Evolutionary conservation across 2,797 vertebrate genomes (phyloP), one percentile per base, ranked within the genome.

Genomic region (Ctenosaura bakeri): DNA sequence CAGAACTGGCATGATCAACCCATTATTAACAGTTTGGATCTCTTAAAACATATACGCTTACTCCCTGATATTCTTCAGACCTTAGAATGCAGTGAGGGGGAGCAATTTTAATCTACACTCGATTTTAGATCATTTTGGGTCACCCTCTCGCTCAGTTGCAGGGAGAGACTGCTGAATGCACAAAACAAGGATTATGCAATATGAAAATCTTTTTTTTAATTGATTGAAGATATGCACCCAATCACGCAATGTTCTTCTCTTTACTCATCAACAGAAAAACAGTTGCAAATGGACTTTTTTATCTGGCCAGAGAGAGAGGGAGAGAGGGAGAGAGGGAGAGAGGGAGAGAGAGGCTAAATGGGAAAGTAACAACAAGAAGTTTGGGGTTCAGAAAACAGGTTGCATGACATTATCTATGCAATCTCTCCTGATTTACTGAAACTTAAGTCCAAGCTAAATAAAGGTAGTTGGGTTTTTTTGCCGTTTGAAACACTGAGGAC

Each of bases 381-480:
- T 7, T 22, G 13, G 10, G 32, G 13, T 85, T 38, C 10, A 54
- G 38, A 35, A n/a, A 73, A 73, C 6, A 12, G 0, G 32, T 12
- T 1, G 24, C 24, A 10, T 22, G 26, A 79, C 0, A 52, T 18
- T 1, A 50, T 2, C n/a, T 8, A 54, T 4, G 46, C 6, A 29
- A 9, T 16, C 7, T 35, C 26, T 20, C n/a, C 10, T 12, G 3
- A 5, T 26, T 29, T 69, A 13, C 24, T n/a, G 16, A 56, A 71
- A 52, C 32, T 66, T 50, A 0, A 16, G 4, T 26, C n/a, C 50
- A 56, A 42, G 2, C 26, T 12, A n/a, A 7, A 10, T 22, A 10
- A 1, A 56, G 1, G 46, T 20, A n/a, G 6, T 10, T 2, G 1
- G 24, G 50, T 12, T 42, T 5, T 46, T 2, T 3, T 46, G 7